Evolutionary conservation across 64 coral and sea anemone genomes (phyloP).

Genomic region (Pocillopora damicornis): DNA sequence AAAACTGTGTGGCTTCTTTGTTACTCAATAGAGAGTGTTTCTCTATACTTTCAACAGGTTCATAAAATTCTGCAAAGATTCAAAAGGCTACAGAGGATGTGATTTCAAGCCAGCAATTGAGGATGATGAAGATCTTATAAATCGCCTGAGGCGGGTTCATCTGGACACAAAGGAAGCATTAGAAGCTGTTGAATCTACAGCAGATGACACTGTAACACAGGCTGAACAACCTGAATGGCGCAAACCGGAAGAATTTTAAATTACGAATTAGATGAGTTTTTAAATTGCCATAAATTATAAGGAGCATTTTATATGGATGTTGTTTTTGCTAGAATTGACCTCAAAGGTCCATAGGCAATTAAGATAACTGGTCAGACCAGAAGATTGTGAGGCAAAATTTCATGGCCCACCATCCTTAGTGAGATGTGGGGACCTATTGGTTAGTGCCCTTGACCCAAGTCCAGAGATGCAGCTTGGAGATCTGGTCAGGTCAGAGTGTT

Average conservation of each 20-base stretch:
- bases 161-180: constrained; percentile 32
- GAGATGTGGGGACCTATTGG: no score
- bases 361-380: no score
- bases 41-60: neutral
- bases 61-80: constrained; percentile 51
- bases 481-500: no score
- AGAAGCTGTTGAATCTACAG: constrained; percentile 2
- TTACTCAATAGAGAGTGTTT: neutral
- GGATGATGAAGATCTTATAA: constrained; percentile 46
- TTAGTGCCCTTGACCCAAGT: no score
- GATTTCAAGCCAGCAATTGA: constrained; percentile 55
- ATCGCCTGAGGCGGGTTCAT: constrained; percentile 49
- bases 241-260: constrained; percentile 35
- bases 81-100: constrained; percentile 45
- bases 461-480: no score
- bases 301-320: no score
- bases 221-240: constrained; percentile 53
- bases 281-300: no score
- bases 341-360: no score
- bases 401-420: no score
- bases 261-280: neutral
- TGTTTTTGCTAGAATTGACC: no score
- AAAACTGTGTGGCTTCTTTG: no score
- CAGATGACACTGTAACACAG: constrained; percentile 3
- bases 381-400: no score